Base-by-base conservation (phyloP, 2,888 invertebrate genomes). In the Choristoneura rosaceana region DNA sequence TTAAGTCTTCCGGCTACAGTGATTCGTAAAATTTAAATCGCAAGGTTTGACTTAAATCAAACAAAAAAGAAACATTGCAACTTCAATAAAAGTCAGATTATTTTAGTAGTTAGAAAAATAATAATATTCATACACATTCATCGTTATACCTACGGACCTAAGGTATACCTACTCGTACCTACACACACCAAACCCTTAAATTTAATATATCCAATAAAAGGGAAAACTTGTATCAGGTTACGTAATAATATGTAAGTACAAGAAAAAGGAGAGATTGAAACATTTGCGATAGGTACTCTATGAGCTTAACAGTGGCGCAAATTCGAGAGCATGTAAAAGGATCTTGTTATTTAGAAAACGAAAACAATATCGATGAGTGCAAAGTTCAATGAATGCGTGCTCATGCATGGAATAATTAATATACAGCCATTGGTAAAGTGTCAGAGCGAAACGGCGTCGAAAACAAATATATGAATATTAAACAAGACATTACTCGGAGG, bases 391-490 rank as follows among this genome's bases (percentile, higher is more conserved):
- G 84, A 81, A 86, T 87, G 87, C 89, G 82, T 73, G 81, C 82
- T 82, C 88, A 85, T 86, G 90, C 85, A 81, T 82, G 80, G 81
- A 79, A 86, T 90, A 90, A 90, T 90, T 89, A 88, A 91, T 90
- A 87, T 79, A 78, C 75, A 82, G 78, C 82, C 86, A 91, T 91
- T 89, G 78, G 85, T 91, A 82, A 90, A 88, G 84, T 88, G 90
- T 87, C 89, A 84, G 86, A 77, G 80, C 78, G 82, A 83, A 85
- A 82, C 82, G 80, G 79, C 84, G 83, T 87, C 83, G 82, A 89
- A 90, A 90, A 91, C 90, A 91, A 91, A 91, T 90, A 91, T 86
- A 90, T 91, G 91, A 91, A 92, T 92, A 91, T 89, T 88, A 82
- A 90, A 88, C 83, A 84, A 81, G 82, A 80, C 81, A 84, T 87